Base-by-base conservation (phyloP, 2,888 invertebrate species). In the Scaptomyza flava region DNA sequence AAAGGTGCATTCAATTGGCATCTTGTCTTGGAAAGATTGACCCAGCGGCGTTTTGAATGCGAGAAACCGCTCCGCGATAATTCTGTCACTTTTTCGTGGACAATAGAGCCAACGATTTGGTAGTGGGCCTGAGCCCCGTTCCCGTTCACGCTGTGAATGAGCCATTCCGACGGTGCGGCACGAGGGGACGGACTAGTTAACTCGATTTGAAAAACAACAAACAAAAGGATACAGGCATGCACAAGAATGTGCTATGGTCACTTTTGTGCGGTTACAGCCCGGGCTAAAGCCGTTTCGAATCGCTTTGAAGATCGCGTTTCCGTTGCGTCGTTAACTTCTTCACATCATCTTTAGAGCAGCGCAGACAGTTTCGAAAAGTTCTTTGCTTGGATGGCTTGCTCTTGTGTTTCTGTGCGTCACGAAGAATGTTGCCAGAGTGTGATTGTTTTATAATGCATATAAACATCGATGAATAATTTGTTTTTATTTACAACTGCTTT, bases 71-170 rank as follows among this genome's bases (percentile, higher is more conserved):
- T 95, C 94, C 43, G 94, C 94, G 61, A 98, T 94, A 52, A 97
- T 92, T 50, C 93, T 93, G 33, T 93, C 93, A 27, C 97, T 94
- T 92, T 96, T 97, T 79, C 97, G 93, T 54, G 98, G 98, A 91
- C 98, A 98, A 73, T 95, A 94, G 14, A 98, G 93, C 98, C 98
- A 98, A 75, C 98, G 94, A 81, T 95, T 95, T 12, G 98, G 98
- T 65, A 97, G 93, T n/a, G 95, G 95, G 23, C 96, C 94, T 46
- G 93, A 93, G 43, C 87, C 81, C 42, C 87, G 85, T 54, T 73
- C 76, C 23, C 82, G 76, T 38, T 86, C 85, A 59, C 27, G 56
- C 6, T 72, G 76, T n/a, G 72, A 46, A 20, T 68, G 51, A 12
- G 68, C 54, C 73, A 74, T 74, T 31, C 52, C 57, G 30, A 42